A percentile compares a stretch with the other conserved stretches of the same genome.
Conservation (phyloP, 2,888 invertebrate species). For the Caenorhabditis angaria region DNA sequence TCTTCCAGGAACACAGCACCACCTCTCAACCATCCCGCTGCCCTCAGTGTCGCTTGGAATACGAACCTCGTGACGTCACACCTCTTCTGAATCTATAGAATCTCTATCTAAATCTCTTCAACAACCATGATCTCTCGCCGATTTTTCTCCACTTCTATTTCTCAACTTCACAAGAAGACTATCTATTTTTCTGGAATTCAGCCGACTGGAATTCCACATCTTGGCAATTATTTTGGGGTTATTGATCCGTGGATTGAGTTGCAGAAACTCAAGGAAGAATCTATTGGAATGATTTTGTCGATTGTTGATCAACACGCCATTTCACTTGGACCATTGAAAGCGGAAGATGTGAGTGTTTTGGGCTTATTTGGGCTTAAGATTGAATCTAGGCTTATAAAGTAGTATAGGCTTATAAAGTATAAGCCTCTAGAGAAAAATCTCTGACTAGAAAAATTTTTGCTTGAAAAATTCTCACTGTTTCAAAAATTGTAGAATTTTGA, state of each 20-base stretch:
- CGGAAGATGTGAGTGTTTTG: slow-evolving; percentile 30
- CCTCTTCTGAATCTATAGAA: slow-evolving; percentile 59
- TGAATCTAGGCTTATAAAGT: no score
- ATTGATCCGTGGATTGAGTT: slow-evolving; percentile 85
- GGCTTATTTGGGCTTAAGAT: no score
- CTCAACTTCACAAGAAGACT: not conserved
- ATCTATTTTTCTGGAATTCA: slow-evolving; percentile 82
- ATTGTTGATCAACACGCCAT: slow-evolving; percentile 71
- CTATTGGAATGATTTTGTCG: slow-evolving; percentile 48
- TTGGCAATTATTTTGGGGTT: slow-evolving; percentile 96
- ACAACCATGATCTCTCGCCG: not conserved
- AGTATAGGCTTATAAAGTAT: no score
- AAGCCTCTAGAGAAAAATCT: no score
- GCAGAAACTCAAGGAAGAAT: slow-evolving; percentile 75
- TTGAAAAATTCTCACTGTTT: no score
- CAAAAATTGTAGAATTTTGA: no score
- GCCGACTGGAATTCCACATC: slow-evolving; percentile 90
- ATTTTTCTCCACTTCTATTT: not conserved
- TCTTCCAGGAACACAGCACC: slow-evolving; percentile 43
- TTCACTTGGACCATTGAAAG: slow-evolving; percentile 49
- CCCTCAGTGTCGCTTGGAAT: slow-evolving; percentile 59
- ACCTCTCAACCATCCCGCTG: slow-evolving; percentile 43
- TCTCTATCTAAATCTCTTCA: not conserved
- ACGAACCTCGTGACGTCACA: slow-evolving; percentile 55
- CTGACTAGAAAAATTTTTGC: no score